phyloP scores from a whole-genome alignment of 2,797 vertebrate genomes.

The Eospalax fontanierii region DNA sequence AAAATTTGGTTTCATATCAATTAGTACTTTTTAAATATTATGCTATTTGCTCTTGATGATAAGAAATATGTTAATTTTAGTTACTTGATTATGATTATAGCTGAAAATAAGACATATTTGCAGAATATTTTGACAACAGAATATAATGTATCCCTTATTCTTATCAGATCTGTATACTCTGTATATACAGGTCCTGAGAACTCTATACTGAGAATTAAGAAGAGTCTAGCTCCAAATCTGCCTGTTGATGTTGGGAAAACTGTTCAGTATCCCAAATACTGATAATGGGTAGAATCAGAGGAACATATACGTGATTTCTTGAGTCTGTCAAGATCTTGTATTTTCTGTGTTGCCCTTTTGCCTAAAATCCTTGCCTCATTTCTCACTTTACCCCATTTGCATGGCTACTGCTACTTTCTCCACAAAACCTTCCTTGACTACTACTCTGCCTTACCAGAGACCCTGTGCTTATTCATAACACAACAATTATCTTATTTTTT shows the following conservation, averaged over 20 bases:
- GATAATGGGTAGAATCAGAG: background rate
- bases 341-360: background rate
- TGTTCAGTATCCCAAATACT: background rate
- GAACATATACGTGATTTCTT: background rate
- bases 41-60: background rate
- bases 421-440: background rate
- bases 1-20: background rate
- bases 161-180: background rate
- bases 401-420: background rate
- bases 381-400: background rate
- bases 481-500: background rate
- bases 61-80: slow-evolving; percentile 46
- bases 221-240: background rate
- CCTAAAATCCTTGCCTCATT: background rate
- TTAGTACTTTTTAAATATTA: slow-evolving; percentile 17
- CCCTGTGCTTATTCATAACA: background rate
- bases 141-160: background rate
- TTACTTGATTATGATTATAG: background rate
- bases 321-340: background rate
- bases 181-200: background rate
- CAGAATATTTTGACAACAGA: slow-evolving; percentile 12
- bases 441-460: background rate
- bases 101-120: slow-evolving; percentile 26
- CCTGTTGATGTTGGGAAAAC: background rate
- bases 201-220: background rate